Conservation (phyloP, 2,888 invertebrate species). For the Hyppa rectilinea region DNA sequence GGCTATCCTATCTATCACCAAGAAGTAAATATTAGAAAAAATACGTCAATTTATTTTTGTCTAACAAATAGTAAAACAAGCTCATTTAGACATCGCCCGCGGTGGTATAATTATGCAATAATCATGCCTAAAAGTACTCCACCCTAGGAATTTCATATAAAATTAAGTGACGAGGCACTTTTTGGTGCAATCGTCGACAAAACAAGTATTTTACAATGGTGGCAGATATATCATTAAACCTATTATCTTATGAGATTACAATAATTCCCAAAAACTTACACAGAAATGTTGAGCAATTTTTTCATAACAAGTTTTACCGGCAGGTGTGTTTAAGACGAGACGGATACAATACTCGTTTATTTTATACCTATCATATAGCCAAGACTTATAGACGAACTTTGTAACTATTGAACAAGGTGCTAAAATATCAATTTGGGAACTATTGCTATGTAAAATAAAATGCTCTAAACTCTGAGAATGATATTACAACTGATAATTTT, state of each 20-base stretch:
- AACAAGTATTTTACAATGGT: slow-evolving; percentile 48
- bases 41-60: slow-evolving; percentile 62
- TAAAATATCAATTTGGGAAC: slow-evolving; percentile 34
- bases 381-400: slow-evolving; percentile 33
- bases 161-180: slow-evolving; percentile 26
- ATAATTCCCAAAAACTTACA: slow-evolving; percentile 53
- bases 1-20: slow-evolving; percentile 63
- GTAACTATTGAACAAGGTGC: slow-evolving; percentile 12
- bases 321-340: slow-evolving; percentile 26
- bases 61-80: slow-evolving; percentile 37
- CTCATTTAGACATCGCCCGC: slow-evolving; percentile 52
- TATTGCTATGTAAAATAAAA: slow-evolving; percentile 49
- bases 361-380: slow-evolving; percentile 23
- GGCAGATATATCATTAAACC: slow-evolving; percentile 45
- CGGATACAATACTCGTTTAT: slow-evolving; percentile 46
- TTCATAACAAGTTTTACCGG: slow-evolving; percentile 24
- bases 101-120: slow-evolving; percentile 59
- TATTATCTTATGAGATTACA: slow-evolving; percentile 54
- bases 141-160: slow-evolving; percentile 26
- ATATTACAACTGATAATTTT: slow-evolving; percentile 75
- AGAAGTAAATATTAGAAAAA: slow-evolving; percentile 69
- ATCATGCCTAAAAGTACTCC: slow-evolving; percentile 40
- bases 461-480: slow-evolving; percentile 59
- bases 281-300: slow-evolving; percentile 52
- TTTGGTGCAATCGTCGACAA: slow-evolving; percentile 40